Evolutionary conservation across 2,888 invertebrate species (phyloP).

Genomic region (Hypercompe scribonia): DNA sequence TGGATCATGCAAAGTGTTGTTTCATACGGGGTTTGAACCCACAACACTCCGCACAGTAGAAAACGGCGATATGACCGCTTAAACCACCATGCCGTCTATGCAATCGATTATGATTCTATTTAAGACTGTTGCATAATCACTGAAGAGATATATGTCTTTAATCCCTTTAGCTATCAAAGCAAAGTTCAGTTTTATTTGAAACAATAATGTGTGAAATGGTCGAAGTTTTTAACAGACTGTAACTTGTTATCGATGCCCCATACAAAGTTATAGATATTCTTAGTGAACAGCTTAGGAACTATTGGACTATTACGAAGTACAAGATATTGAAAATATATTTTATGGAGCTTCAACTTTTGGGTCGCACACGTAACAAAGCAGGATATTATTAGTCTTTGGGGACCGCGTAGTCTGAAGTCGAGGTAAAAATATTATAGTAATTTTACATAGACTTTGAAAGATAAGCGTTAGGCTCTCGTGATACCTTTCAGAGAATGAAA

Average conservation of each 20-base stretch:
- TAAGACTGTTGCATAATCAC: background rate
- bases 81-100: no score
- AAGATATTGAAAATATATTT: constrained; percentile 2
- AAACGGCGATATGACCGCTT: no score
- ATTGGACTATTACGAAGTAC: background rate
- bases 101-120: background rate
- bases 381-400: background rate
- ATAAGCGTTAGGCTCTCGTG: background rate
- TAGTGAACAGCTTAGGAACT: background rate
- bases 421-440: background rate
- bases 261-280: background rate
- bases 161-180: background rate
- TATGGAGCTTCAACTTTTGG: background rate
- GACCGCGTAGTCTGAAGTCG: background rate
- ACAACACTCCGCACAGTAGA: no score
- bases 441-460: background rate
- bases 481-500: background rate
- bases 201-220: background rate
- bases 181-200: background rate
- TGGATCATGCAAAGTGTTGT: no score
- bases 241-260: background rate
- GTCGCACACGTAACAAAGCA: background rate
- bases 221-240: background rate
- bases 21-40: no score
- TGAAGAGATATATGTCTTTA: background rate